Base-by-base conservation (phyloP, 2,797 vertebrate genomes). In the Brachyalestes nurse region DNA sequence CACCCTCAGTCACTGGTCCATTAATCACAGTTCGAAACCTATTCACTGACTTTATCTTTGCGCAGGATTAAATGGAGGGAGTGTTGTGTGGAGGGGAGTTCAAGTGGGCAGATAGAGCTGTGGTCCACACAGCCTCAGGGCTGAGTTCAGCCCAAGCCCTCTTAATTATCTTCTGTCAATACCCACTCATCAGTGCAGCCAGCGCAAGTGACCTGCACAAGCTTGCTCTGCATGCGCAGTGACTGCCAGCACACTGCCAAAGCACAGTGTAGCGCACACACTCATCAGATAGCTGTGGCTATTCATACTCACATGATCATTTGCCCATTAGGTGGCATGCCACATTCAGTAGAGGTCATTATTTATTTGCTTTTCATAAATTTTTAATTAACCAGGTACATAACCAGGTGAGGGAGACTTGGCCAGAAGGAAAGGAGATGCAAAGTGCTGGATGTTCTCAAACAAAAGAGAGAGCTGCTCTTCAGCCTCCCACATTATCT, bases 131-230 rank as follows among this genome's bases (percentile, higher is more conserved):
- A 71, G 34, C 66, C 79, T 9, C 14, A 47, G 65, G 79, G 57
- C 19, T 53, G 64, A 73, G 62, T 58, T 57, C 64, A 77, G 57
- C 23, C 6, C 77, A 57, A 77, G 42, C 62, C 40, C 76, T 87
- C 23, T 82, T 76, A 81, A 88, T 82, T 66, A 76, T 79, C 66
- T 75, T 74, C 76, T 77, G 83, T 83, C 81, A 82, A 81, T 76
- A 83, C 12, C 65, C 21, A 79, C 74, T 82, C 66, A 79, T 84
- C 69, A 75, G 69, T 10, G 12, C 62, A 34, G 51, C 19, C 28
- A 21, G 55, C 16, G 17, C 47, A 62, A 25, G 62, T 28, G 57
- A 70, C 49, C 69, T 69, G 60, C 47, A 55, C 53, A 64, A 84
- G 53, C 64, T 42, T n/a, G 73, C 71, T 66, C 42, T 57, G 16